A percentile compares a stretch with the other conserved stretches of the same genome.
phyloP scores from a whole-genome alignment of 37 sponge, comb jelly and placozoan genomes.

The Hexactinellida sp. region DNA sequence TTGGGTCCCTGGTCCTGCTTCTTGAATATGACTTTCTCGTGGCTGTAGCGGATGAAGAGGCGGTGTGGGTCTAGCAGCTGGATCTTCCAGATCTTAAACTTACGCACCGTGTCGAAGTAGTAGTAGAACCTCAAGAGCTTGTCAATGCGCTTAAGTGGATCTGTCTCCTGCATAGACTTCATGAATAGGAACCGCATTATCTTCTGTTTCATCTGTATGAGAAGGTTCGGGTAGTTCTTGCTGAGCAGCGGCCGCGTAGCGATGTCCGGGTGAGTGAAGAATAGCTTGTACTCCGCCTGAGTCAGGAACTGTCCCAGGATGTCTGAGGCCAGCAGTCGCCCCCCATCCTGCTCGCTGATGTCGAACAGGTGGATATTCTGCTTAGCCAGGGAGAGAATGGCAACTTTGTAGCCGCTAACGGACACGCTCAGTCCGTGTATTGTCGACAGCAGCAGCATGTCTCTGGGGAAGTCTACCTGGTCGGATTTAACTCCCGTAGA shows the following conservation, averaged over 20 bases:
- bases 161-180: constrained; percentile 26
- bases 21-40: constrained; percentile 48
- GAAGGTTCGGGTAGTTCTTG: constrained; percentile 43
- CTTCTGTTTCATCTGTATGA: constrained; percentile 42
- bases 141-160: not conserved
- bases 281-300: constrained; percentile 44
- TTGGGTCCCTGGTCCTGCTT: constrained; percentile 37
- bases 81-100: constrained; percentile 62
- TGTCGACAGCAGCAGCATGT: constrained; percentile 62
- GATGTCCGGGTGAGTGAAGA: constrained; percentile 47
- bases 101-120: constrained; percentile 30
- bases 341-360: constrained; percentile 41
- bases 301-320: constrained; percentile 25
- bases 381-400: constrained; percentile 68
- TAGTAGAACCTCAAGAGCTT: constrained; percentile 32
- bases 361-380: constrained; percentile 71
- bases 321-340: constrained; percentile 61
- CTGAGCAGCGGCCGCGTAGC: constrained; percentile 30
- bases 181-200: constrained; percentile 41
- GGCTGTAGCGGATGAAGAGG: constrained; percentile 56
- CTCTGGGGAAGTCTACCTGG: constrained; percentile 32
- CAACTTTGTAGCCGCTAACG: constrained; percentile 30
- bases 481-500: constrained; percentile 23
- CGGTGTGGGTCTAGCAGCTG: constrained; percentile 52
- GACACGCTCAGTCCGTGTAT: constrained; percentile 73